Base-by-base conservation (phyloP, 2,113 vertebrate genomes). In the Pachyramphus minor region DNA sequence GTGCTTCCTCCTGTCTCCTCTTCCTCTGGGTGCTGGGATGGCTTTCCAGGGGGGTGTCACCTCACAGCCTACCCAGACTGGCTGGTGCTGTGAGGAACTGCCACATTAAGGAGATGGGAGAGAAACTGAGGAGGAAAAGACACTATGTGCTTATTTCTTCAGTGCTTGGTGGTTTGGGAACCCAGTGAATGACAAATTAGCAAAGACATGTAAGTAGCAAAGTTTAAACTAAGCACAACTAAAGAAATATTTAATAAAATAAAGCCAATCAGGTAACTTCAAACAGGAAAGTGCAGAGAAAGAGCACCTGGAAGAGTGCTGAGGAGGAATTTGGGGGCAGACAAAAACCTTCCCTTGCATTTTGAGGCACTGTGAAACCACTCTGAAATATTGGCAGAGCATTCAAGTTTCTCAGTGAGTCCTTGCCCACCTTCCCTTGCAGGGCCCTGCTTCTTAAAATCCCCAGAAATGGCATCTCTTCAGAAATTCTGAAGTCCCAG, bases 341-440 rank as follows among this genome's bases (percentile, higher is more conserved):
- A 7, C 31, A 68, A 55, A 50, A 45, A 7, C 3, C 18, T 66
- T 67, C 41, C 8, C 14, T 44, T 44, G 37, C 4, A 41, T 15
- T 39, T 44, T 49, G 33, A 50, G 53, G 24, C 60, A 30, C 9
- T 1, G 1, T 50, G 62, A 84, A 52, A 35, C 47, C 49, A 27
- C 4, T 2, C 6, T 8, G 12, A 27, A 50, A 25, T 35, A 23
- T 0, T 20, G 47, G 31, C 14, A 27, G 14, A 50, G 9, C 11
- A 0, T 42, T 11, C 24, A 23, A 6, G 2, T 60, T 37, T 73
- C 60, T 31, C 20, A 27, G 30, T 7, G 28, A 39, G 37, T 28
- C 30, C 28, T 63, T 12, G 1, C 23, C 12, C 21, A 13, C 39
- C 30, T 52, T 66, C 63, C 56, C 64, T 58, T 35, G 44, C 42